Evolutionary conservation across 2,113 vertebrate genomes (phyloP).

Genomic region (Orthonyx spaldingii): DNA sequence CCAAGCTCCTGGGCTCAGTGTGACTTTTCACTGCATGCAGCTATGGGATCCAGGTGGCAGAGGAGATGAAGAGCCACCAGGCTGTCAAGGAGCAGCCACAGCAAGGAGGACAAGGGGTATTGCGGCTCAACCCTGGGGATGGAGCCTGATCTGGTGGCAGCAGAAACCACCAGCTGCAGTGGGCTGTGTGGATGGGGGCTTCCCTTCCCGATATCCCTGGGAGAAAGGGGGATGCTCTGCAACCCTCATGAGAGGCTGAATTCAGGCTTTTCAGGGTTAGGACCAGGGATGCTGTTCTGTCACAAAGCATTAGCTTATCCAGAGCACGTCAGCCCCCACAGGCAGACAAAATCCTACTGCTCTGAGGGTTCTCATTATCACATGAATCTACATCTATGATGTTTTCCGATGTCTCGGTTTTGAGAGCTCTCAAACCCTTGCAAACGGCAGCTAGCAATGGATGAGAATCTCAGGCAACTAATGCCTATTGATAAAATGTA

Average conservation of each 20-base stretch:
- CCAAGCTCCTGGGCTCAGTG: accelerated
- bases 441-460: not conserved
- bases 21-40: not conserved
- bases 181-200: not conserved
- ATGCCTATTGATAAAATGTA: not conserved
- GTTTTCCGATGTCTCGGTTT: not conserved
- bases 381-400: not conserved
- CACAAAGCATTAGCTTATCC: not conserved
- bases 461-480: not conserved
- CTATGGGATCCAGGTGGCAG: not conserved
- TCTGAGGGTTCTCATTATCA: not conserved
- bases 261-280: not conserved
- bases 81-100: not conserved
- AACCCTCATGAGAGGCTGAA: not conserved
- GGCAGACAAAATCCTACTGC: not conserved
- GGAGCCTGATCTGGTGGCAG: not conserved
- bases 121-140: not conserved
- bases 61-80: not conserved
- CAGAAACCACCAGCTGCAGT: not conserved
- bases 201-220: not conserved
- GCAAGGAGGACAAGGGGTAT: accelerated
- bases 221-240: not conserved
- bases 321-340: not conserved
- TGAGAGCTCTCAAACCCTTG: not conserved
- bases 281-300: not conserved